Conservation (phyloP, 2,113 vertebrate species). For the Cephalopterus ornatus region DNA sequence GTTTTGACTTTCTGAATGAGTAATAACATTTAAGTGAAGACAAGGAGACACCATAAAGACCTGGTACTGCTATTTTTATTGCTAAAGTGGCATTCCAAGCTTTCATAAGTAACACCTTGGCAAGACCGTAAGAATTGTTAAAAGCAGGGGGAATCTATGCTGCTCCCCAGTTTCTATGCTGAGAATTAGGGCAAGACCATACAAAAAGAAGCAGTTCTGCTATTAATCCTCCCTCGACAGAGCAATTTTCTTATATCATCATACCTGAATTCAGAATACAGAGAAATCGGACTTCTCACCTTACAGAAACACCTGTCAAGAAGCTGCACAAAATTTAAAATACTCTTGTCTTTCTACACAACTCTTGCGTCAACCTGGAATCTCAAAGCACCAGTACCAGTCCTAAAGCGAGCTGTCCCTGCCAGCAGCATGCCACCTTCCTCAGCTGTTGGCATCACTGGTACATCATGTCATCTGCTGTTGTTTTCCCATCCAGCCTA, state of each 20-base stretch:
- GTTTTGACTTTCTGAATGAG: constrained; percentile 2
- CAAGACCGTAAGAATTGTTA: neutral
- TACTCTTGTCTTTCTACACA: neutral
- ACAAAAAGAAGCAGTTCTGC: neutral
- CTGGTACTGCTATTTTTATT: neutral
- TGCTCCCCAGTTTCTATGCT: neutral
- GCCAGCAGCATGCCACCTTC: neutral
- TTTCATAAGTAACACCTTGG: neutral
- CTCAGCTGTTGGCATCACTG: neutral
- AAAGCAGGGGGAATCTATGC: neutral
- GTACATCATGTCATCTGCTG: neutral
- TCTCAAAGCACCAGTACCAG: neutral
- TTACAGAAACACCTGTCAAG: neutral
- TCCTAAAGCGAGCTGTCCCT: neutral
- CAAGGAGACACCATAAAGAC: neutral
- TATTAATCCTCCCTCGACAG: neutral
- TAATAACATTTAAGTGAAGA: neutral
- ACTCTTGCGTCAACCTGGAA: neutral
- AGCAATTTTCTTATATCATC: neutral
- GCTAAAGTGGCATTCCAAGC: neutral
- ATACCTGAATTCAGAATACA: neutral
- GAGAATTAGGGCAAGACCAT: neutral
- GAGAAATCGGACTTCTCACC: neutral
- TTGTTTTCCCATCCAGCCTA: neutral
- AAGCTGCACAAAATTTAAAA: neutral